Evolutionary conservation across 2,797 vertebrate genomes (phyloP).

Genomic region (Enteromius paludinosus): DNA sequence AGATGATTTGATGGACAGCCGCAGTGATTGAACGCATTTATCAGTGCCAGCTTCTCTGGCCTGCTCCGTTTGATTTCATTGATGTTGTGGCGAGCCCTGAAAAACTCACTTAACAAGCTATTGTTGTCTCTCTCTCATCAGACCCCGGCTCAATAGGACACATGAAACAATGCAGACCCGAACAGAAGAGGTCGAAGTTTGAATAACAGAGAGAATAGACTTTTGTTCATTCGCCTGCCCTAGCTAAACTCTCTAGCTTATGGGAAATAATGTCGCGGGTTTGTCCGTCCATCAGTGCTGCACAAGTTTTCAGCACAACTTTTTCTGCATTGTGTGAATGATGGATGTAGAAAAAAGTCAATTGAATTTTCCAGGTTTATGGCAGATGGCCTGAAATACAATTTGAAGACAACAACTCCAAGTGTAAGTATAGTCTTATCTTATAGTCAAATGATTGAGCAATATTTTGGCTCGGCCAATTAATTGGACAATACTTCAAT

Average conservation of each 20-base stretch:
- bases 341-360: not conserved
- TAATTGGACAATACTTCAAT: not conserved
- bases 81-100: constrained; percentile 46
- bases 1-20: constrained; percentile 41
- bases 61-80: constrained; percentile 56
- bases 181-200: constrained; percentile 71
- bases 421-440: not conserved
- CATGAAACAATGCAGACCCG: constrained; percentile 73
- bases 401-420: not conserved
- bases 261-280: constrained; percentile 45
- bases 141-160: constrained; percentile 75
- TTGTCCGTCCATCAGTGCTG: not conserved
- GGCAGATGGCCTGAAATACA: not conserved
- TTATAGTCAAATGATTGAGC: not conserved
- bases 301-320: not conserved
- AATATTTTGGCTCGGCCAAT: not conserved
- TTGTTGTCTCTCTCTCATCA: constrained; percentile 71
- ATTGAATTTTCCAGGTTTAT: not conserved
- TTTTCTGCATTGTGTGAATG: not conserved
- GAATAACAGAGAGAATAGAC: constrained; percentile 59
- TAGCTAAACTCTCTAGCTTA: constrained; percentile 51
- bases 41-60: constrained; percentile 13
- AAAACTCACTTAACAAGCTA: constrained; percentile 70
- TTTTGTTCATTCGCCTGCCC: constrained; percentile 68
- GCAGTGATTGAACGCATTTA: constrained; percentile 22